Evolutionary conservation across 2,113 vertebrate genomes (phyloP).

Genomic region (Chionodraco myersi): DNA sequence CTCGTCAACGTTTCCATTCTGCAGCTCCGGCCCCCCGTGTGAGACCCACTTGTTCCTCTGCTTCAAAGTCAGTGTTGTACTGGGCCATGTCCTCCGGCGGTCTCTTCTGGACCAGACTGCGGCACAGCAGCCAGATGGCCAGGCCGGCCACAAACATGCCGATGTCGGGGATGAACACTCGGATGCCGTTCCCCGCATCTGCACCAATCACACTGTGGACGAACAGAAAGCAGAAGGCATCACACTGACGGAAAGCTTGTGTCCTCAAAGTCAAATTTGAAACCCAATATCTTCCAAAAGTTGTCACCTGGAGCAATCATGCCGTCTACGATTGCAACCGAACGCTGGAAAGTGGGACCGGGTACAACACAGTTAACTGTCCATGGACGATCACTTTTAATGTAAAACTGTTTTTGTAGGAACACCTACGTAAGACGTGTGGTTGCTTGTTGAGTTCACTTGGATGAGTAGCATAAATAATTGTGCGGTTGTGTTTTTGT

Average conservation of each 20-base stretch:
- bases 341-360: slow-evolving; percentile 30
- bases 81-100: slow-evolving; percentile 89
- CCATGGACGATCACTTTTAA: slow-evolving; percentile 6
- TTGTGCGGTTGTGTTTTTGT: background rate
- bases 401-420: slow-evolving; percentile 20
- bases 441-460: slow-evolving; percentile 5
- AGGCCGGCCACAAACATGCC: slow-evolving; percentile 94
- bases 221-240: slow-evolving; percentile 32
- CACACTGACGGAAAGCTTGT: background rate
- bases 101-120: slow-evolving; percentile 91
- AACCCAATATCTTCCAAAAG: background rate
- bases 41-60: slow-evolving; percentile 90
- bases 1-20: too few relatives aligned
- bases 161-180: slow-evolving; percentile 95
- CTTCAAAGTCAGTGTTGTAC: slow-evolving; percentile 91
- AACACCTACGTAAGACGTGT: slow-evolving; percentile 1
- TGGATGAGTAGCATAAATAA: background rate
- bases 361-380: background rate
- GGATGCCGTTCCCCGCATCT: slow-evolving; percentile 94
- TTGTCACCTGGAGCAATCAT: background rate
- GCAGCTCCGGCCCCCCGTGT: background rate
- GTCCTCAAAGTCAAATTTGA: background rate
- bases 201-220: slow-evolving; percentile 90
- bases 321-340: background rate
- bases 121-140: slow-evolving; percentile 93